Evolutionary conservation across 2,888 invertebrate species (phyloP), one percentile per base, ranked within the genome.

Genomic region (Entomobrya multifasciata): DNA sequence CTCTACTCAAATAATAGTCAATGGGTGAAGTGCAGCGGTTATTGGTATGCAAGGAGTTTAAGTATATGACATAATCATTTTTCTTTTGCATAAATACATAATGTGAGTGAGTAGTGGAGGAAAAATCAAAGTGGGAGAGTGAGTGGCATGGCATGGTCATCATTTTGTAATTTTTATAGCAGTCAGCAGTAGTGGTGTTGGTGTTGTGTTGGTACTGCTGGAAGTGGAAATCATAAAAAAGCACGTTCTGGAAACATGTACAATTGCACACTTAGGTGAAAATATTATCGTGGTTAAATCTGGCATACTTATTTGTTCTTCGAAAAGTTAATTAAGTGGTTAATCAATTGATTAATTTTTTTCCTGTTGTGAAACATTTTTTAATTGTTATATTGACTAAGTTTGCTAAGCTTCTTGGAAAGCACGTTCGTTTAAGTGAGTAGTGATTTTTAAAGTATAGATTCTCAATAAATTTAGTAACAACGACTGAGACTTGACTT

Each of bases 211-310:
- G 47, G 13, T 15, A 15, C 47, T 60, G 3, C 15, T 22, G 20
- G 27, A 22, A 60, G 60, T 60, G 60, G 15, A 60, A 22, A 22
- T 47, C 10, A 15, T 47, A 10, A 30, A 25, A 15, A n/a, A 30
- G 10, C 65, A 65, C 65, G 65, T 20, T 36, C 36, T 36, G 65
- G 65, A 65, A 65, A 65, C 65, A 65, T 65, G 60, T 27, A 13
- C 25, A 60, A n/a, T n/a, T 60, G 20, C 15, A 62, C 22, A 60
- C 15, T 11, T n/a, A 36, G 36, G 36, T 36, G 36, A 36, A 36
- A n/a, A n/a, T n/a, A n/a, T n/a, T n/a, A n/a, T n/a, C 65, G 36
- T 65, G 30, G 65, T 17, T 36, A 36, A 36, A 36, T n/a, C n/a
- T n/a, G n/a, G 36, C 36, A 27, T 60, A 15, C 27, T 25, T 27